A percentile compares a stretch with the other conserved stretches of the same genome.
These are phyloP conservation scores for Limnephilus auricula DNA, from an alignment of 2,888 invertebrate species.

Conservation along the genomic window DNA sequence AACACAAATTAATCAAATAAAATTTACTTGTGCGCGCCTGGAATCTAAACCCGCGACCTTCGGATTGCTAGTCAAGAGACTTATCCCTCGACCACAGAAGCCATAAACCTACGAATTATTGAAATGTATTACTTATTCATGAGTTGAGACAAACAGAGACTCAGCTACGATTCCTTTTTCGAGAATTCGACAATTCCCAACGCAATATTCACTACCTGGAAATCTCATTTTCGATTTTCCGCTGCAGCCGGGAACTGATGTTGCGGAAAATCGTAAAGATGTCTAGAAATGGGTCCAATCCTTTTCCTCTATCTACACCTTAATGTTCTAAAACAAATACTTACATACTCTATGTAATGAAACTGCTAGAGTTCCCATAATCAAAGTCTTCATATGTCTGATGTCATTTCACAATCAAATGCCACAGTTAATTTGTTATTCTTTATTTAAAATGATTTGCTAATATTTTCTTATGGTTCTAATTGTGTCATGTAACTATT, in stretches of 20 bases:
- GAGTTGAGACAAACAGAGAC: not conserved
- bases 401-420: too few species aligned
- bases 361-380: not conserved
- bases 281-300: not conserved
- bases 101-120: too few species aligned
- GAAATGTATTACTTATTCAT: not conserved
- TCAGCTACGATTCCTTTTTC: not conserved
- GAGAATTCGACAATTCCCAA: conserved; percentile 23
- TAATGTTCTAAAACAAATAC: not conserved
- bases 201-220: conserved; percentile 40
- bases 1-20: too few species aligned
- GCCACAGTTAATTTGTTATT: too few species aligned
- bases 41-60: too few species aligned
- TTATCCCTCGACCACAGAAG: too few species aligned
- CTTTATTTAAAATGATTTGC: too few species aligned
- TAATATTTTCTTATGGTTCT: too few species aligned
- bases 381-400: not conserved
- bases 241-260: conserved; percentile 2
- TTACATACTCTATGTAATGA: not conserved
- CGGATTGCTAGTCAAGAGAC: too few species aligned
- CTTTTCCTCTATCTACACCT: not conserved
- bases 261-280: conserved; percentile 40
- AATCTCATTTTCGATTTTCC: conserved; percentile 41
- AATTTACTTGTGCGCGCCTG: too few species aligned
- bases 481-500: too few species aligned